Base-by-base conservation (phyloP, 1,140 invertebrate genomes). In the Ips nitidus region DNA sequence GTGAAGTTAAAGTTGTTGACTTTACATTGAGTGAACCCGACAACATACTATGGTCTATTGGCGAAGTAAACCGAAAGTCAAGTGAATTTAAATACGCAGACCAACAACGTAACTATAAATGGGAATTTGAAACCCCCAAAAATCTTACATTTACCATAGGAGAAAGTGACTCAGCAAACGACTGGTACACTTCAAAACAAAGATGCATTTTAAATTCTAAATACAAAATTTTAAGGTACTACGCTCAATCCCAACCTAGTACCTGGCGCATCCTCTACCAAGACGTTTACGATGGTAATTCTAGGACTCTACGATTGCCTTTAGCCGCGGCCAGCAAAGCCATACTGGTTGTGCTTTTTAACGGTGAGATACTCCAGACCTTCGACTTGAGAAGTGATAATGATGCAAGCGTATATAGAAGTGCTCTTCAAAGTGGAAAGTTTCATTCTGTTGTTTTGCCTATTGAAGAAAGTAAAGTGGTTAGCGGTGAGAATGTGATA, bases 231-330 rank as follows among this genome's bases (percentile, higher is more conserved):
- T 57, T 3, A 43, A 58, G 65, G 55, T 59, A 67, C 22, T 67
- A 67, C 36, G 55, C 65, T 3, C 65, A 67, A 52, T 58, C 65
- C 41, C 3, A 67, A 50, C 5, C 65, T n/a, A 56, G 65, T 37
- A 36, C 22, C 37, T 67, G 65, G 65, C 38, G 6, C 4, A 59
- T 67, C 7, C 4, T 50, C 40, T 67, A 67, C 47, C 36, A 50
- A 52, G 65, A 67, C 45, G 59, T 2, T 37, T 43, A 50, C 39
- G 65, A 67, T 59, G 65, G 65, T 4, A 39, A 45, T 4, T 3
- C 1, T 5, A 47, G 65, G 56, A 58, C 36, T 7, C 40, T 67
- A 22, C 55, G 65, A 1, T 4, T 67, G 7, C 8, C 65, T 6
- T 40, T 67, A 37, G 65, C 55, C 37, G 65, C 42, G 2, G 65